Base-by-base conservation (phyloP, 2,888 invertebrate genomes). In the Ormyrus rosae region DNA sequence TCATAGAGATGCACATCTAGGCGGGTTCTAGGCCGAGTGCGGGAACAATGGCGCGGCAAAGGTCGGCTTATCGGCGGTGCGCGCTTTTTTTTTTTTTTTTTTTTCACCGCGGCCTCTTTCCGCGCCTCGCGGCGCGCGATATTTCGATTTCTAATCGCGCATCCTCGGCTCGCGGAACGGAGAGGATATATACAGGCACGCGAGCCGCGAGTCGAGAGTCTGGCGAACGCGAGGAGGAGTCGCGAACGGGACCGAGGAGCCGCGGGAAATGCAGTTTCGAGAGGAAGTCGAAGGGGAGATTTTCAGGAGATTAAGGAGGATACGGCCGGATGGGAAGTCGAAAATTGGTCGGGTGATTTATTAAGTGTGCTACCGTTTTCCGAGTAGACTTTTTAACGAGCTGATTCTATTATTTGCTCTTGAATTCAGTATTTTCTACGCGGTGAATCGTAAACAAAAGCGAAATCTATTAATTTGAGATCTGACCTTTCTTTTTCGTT, bases 1-100 rank as follows among this genome's bases (percentile, higher is more conserved):
- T 58, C 76, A 76, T 64, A 10, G 34, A 71, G 81, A 81, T 81
- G 79, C 79, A 69, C 81, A 76, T 81, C 81, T 79, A 81, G 69
- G 69, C 76, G 69, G 76, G 81, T 78, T 79, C 76, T 76, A 72
- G 79, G 80, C 72, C 75, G 61, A 5, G 4, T 3, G 13, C n/a
- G 4, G 48, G 46, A 78, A 78, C 68, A 78, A 78, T 78, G 68
- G 77, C 50, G n/a, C 11, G 11, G 70, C 61, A 69, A 79, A 79
- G 79, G 73, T 79, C 74, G 63, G 13, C 56, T 45, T 11, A 7
- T 19, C 10, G 77, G 8, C 48, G 60, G 63, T 46, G 60, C 48
- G 8, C 46, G 10, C 19, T 48, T 13, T 5, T 13, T 53, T 9
- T 50, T 67, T 65, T 67, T 13, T 48, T 67, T 51, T 34, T 51